Percentiles rank a stretch among this genome's conserved stretches.
Conservation (phyloP, 2,797 vertebrate genomes). For the Pantherophis vulpinus region DNA sequence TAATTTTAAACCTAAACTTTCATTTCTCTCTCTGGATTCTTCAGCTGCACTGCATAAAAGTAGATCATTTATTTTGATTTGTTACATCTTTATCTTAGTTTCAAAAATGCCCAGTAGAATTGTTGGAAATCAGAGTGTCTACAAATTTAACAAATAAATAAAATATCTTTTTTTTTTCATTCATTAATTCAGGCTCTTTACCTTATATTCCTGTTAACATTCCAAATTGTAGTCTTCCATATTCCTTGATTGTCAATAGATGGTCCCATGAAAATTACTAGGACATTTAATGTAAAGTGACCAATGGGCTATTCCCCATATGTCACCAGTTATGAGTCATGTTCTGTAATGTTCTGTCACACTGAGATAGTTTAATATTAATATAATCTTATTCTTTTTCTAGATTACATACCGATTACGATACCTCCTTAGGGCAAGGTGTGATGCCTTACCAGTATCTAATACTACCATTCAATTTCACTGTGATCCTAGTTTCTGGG, state of each 20-base stretch:
- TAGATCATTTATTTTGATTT: background rate
- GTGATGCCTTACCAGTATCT: slow-evolving; percentile 75
- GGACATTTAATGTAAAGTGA: background rate
- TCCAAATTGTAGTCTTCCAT: background rate
- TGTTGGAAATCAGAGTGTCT: background rate
- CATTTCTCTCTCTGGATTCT: background rate
- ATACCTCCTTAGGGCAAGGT: slow-evolving; percentile 78
- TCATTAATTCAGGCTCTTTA: background rate
- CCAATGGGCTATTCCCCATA: background rate
- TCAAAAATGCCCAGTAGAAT: background rate
- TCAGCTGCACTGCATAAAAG: background rate
- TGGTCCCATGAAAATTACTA: background rate
- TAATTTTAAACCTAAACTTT: background rate
- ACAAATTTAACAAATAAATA: background rate
- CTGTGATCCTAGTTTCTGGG: slow-evolving; percentile 83
- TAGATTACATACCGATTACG: slow-evolving; percentile 77
- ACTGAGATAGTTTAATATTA: background rate
- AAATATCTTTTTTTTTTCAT: background rate
- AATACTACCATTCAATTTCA: slow-evolving; percentile 79
- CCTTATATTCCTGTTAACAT: background rate
- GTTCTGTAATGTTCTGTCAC: background rate
- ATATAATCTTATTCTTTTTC: slow-evolving; percentile 30
- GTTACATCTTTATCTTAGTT: background rate
- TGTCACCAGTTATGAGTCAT: background rate
- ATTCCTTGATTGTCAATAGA: background rate